Percentiles rank a stretch among this genome's conserved stretches.
phyloP scores from a whole-genome alignment of 2,888 invertebrate genomes.

The Deilephila porcellus region DNA sequence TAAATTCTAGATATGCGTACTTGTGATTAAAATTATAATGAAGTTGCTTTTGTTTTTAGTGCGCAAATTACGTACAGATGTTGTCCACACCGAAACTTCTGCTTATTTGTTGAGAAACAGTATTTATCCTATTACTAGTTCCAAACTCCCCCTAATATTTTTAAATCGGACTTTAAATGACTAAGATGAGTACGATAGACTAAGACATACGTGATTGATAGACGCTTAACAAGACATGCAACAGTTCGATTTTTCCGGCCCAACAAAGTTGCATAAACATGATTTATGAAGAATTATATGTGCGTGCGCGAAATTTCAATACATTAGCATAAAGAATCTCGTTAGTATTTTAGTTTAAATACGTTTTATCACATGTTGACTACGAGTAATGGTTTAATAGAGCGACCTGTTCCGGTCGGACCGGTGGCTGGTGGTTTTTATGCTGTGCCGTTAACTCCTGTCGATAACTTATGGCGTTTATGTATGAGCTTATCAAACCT shows the following conservation, averaged over 20 bases:
- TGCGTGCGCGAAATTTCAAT: conserved; percentile 17
- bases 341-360: conserved; percentile 53
- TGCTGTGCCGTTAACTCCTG: conserved; percentile 64
- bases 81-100: background rate
- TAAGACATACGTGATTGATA: background rate
- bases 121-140: background rate
- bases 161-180: background rate
- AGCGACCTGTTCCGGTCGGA: conserved; percentile 63
- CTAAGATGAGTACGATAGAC: background rate
- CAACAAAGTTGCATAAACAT: conserved; percentile 19
- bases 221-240: background rate
- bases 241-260: conserved; percentile 14
- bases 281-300: conserved; percentile 11
- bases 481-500: conserved; percentile 23
- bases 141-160: too few species aligned
- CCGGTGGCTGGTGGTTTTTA: conserved; percentile 66
- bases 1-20: conserved; percentile 16
- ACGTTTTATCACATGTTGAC: conserved; percentile 57
- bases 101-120: background rate
- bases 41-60: background rate
- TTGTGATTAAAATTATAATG: conserved; percentile 6
- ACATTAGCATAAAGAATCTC: conserved; percentile 21
- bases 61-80: background rate
- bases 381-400: conserved; percentile 61
- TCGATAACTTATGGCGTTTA: conserved; percentile 33